These are phyloP conservation scores for Balaenoptera acutorostrata DNA, from an alignment of 2,113 vertebrate species.

Conservation along the genomic window DNA sequence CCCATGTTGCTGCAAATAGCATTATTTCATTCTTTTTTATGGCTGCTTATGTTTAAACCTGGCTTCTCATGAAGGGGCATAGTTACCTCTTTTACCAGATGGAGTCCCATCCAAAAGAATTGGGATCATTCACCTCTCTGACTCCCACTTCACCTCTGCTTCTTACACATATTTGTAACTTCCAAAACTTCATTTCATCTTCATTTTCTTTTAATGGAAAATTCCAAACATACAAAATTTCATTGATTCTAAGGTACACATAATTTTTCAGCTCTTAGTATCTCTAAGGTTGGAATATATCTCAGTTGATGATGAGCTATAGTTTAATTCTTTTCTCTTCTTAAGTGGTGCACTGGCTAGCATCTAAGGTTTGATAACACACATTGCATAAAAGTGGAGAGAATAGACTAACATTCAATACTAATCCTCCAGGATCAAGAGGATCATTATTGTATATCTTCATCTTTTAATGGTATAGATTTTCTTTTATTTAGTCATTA, in stretches of 20 bases:
- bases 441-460: not conserved
- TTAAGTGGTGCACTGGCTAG: not conserved
- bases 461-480: not conserved
- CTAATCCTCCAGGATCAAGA: not conserved
- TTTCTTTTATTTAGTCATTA: too few species aligned
- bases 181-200: not conserved
- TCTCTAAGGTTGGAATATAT: not conserved
- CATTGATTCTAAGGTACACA: not conserved
- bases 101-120: not conserved
- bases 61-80: not conserved
- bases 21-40: not conserved
- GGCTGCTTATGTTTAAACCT: not conserved
- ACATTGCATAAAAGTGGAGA: not conserved
- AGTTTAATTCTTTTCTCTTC: not conserved
- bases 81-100: not conserved
- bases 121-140: not conserved
- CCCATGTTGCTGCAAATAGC: too few species aligned
- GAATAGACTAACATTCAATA: not conserved
- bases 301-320: not conserved
- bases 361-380: not conserved
- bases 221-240: not conserved
- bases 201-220: not conserved
- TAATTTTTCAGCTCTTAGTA: not conserved
- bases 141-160: not conserved
- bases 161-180: not conserved